Evolutionary conservation across 2,888 invertebrate genomes (phyloP), one percentile per base, ranked within the genome.

Genomic region (Marasmarcha lunaedactyla): DNA sequence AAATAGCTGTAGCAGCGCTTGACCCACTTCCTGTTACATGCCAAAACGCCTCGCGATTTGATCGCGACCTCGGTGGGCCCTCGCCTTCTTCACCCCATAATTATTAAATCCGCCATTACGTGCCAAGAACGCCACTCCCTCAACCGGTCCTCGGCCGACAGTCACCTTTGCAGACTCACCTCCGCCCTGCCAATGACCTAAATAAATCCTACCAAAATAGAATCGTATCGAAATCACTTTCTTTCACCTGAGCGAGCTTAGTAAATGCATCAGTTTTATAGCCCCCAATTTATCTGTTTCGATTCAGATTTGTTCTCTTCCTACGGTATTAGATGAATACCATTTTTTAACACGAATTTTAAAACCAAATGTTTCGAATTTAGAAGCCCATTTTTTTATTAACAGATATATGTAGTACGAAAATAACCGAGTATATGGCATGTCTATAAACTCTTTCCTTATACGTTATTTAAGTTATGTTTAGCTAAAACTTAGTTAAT

Each of bases 21-120:
- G 79, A 79, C 81, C 81, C 73, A 79, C 76, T 79, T 79, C 74
- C 74, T 73, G 71, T 64, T 65, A 77, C 77, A 78, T 69, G 72
- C 78, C 79, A 71, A 81, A 79, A 78, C 77, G 76, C 66, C 70
- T 67, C 14, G 71, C 77, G 79, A 79, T 81, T 76, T 71, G 72
- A 83, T 79, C 79, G 71, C 64, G 62, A 59, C 74, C 73, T 60
- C 71, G 63, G 64, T 68, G 65, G 64, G 73, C 71, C 71, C 71
- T 65, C 67, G 59, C 50, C 70, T 67, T 71, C 71, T 71, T 73
- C 73, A 55, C 66, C 60, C 69, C 67, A 70, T 78, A 74, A 76
- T 78, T 76, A 78, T 74, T 73, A 68, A 73, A 74, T 73, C 70
- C 20, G 20, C 20, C 68, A 71, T 73, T 74, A 59, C 63, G 62